Evolutionary conservation across 1,140 invertebrate genomes (phyloP), one percentile per base, ranked within the genome.

Genomic region (Leucophenga varia): DNA sequence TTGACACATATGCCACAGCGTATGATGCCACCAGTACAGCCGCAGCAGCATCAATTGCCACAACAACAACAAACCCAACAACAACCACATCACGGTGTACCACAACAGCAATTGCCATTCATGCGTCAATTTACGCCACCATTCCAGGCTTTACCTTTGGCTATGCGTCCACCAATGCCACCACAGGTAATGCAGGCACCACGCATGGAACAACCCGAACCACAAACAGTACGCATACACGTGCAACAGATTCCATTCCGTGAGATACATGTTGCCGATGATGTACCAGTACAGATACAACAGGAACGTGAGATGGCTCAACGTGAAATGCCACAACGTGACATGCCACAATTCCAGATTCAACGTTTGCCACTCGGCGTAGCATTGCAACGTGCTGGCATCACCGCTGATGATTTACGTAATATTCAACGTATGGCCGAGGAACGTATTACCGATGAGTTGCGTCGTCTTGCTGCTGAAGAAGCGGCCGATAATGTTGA

Each of bases 371-470:
- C 74, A n/a, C 51, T 77, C 48, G 69, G 59, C 16, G 49, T 76
- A 43, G 72, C 77, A 8, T 57, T 75, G 18, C 71, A 77, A 46
- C 70, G 73, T 44, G 64, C 79, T n/a, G 81, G 80, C 21, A 76
- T 84, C 58, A 82, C 81, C 5, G 80, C 81, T 45, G 82, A 83
- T 40, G 79, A 84, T 58, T 63, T 85, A 44, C 77, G 79, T 39
- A 81, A 80, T 49, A 81, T 81, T 61, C 78, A 81, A 59, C 78
- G 79, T 58, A 76, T 78, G 47, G 79, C 77, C 37, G 65, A 74
- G 25, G 75, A 80, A 52, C 52, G 77, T 55, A 58, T 79, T 67
- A 57, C 74, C 59, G 55, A 79, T 70, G 65, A 78, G 54, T 49
- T 78, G 72, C 51, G 76, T 34, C 70, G 65, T 19, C 45, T 74